Evolutionary conservation across 2,113 vertebrate species (phyloP), one percentile per base, ranked within the genome.

Genomic region (Paedocypris sp.): DNA sequence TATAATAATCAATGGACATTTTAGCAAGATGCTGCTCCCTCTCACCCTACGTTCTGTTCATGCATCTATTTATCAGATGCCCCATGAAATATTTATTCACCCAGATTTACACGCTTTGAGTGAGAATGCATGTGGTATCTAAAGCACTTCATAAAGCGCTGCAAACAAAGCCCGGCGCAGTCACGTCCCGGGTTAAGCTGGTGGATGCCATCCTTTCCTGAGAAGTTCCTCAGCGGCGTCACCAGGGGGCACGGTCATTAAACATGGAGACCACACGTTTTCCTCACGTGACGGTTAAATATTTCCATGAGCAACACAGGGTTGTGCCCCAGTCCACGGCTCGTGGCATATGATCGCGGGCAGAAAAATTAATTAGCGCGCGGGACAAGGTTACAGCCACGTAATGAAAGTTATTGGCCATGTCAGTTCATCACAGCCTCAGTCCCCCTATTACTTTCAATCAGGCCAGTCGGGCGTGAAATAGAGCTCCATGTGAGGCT

Each of bases 371-470:
- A 82, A 85, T 83, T 84, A 83, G 70, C 12, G 45, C 50, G 67
- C 35, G 62, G 65, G 69, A 79, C 76, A 78, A 80, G 80, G 79
- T 79, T 83, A 78, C 69, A 70, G 74, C 78, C 75, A 79, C 75
- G 64, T 83, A 83, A 85, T 82, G 75, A 79, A 83, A 77, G 73
- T 82, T 79, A 82, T 81, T 80, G 82, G 70, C 63, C 74, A 73
- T 85, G 83, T 81, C 79, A 79, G 77, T 81, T 82, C 70, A 73
- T 79, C 76, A 77, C 76, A 71, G 66, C 75, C 73, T 64, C 50
- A 32, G 54, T 66, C 64, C 72, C 69, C 66, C 71, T 75, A 80
- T 83, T 80, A 80, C 75, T 79, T 76, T 81, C 78, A 72, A 78
- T 80, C 76, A 75, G 72, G 61, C 60, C 73, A 84, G 79, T 72